Evolutionary conservation across 2,888 invertebrate species (phyloP).

Genomic region (Ligdia adustata): DNA sequence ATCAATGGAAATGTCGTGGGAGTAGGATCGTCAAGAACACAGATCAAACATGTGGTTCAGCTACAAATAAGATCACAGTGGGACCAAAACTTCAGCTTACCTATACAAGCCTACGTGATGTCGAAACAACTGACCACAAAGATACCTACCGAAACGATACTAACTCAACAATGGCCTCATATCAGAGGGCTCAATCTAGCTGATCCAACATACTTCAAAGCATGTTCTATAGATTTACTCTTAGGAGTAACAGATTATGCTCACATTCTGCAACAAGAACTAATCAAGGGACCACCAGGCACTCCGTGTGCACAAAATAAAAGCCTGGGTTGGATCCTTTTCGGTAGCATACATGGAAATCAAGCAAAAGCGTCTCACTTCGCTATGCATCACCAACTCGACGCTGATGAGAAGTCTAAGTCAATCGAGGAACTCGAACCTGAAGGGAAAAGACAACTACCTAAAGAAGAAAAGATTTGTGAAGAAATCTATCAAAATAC

Average conservation of each 20-base stretch:
- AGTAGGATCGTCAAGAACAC: constrained; percentile 29
- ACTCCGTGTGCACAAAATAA: too few species aligned
- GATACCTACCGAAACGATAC: neutral
- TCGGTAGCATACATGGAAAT: too few species aligned
- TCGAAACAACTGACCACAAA: neutral
- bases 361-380: too few species aligned
- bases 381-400: too few species aligned
- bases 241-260: constrained; percentile 22
- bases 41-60: constrained; percentile 29
- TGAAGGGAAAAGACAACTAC: too few species aligned
- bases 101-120: constrained; percentile 29
- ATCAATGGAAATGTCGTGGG: constrained; percentile 17
- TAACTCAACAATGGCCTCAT: constrained; percentile 4
- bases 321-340: too few species aligned
- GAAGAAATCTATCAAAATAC: too few species aligned
- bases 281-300: too few species aligned
- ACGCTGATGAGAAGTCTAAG: too few species aligned
- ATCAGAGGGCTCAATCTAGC: constrained; percentile 2
- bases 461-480: too few species aligned
- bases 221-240: constrained; percentile 35
- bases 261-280: too few species aligned
- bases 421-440: too few species aligned
- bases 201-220: constrained; percentile 15
- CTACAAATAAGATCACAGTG: constrained; percentile 25
- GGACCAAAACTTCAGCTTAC: constrained; percentile 10